Percentiles rank a stretch among this genome's conserved stretches.
These are phyloP conservation scores for Hyperoplus lanceolatus DNA, from an alignment of 2,797 vertebrate species.

Conservation along the genomic window DNA sequence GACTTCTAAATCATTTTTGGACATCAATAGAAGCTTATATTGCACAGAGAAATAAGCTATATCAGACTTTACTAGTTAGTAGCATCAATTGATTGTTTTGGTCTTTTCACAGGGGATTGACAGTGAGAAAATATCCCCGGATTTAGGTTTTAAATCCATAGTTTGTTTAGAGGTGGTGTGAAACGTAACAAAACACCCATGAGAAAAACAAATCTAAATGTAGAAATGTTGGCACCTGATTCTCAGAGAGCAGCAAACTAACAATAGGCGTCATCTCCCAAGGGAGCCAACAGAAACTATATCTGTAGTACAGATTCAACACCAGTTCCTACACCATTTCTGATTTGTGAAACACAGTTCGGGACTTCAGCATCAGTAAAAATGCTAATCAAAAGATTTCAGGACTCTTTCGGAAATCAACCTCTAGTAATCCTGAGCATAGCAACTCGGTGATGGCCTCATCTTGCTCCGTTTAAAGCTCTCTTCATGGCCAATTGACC, in stretches of 20 bases:
- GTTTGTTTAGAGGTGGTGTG: not conserved
- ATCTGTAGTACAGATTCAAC: not conserved
- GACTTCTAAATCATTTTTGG: not conserved
- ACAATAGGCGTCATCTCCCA: not conserved
- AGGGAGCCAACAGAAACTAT: not conserved
- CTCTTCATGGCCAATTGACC: constrained; percentile 87
- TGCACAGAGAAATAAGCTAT: not conserved
- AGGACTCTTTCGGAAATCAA: constrained; percentile 13
- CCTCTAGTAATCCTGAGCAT: constrained; percentile 35
- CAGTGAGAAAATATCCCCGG: not conserved
- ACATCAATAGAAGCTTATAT: not conserved
- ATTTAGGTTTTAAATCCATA: not conserved
- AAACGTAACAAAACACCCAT: not conserved
- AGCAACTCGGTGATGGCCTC: constrained; percentile 70
- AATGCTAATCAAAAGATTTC: constrained; percentile 16
- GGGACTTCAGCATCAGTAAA: constrained; percentile 9
- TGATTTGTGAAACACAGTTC: not conserved
- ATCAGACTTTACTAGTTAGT: not conserved
- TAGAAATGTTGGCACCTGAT: not conserved
- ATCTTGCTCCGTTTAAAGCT: constrained; percentile 75
- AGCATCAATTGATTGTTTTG: not conserved
- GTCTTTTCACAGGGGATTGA: no score
- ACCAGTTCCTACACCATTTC: not conserved
- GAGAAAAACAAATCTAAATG: not conserved
- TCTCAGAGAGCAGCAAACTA: not conserved